A percentile compares a stretch with the other conserved stretches of the same genome.
Evolutionary conservation across 92 coral and sea anemone genomes (phyloP).

Genomic region (Meandrina meandrites): DNA sequence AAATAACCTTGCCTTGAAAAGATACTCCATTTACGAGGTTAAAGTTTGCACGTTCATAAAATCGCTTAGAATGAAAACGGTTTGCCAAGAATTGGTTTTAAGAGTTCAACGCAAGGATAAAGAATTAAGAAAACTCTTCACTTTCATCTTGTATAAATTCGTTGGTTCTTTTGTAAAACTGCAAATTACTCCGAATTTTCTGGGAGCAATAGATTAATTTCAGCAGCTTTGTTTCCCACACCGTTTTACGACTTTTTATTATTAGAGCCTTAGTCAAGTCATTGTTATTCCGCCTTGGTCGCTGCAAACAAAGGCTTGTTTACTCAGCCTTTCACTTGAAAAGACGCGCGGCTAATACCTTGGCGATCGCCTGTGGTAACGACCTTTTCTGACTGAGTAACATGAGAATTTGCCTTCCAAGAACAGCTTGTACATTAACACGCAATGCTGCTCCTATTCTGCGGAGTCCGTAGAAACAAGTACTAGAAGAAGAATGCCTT

Average conservation of each 20-base stretch:
- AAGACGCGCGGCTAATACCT: constrained; percentile 32
- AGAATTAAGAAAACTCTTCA: no score
- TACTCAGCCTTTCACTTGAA: constrained; percentile 37
- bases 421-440: constrained; percentile 41
- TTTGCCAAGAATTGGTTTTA: neutral
- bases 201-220: neutral
- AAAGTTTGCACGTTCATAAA: neutral
- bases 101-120: neutral
- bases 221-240: constrained; percentile 30
- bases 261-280: constrained; percentile 16
- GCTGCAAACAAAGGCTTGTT: constrained; percentile 33
- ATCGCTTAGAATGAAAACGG: neutral
- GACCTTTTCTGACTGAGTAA: constrained; percentile 8
- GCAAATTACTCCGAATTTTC: constrained; percentile 5
- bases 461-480: neutral
- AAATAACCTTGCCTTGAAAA: constrained; percentile 30
- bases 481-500: neutral
- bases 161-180: constrained; percentile 4
- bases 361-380: constrained; percentile 33
- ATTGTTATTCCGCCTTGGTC: constrained; percentile 31
- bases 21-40: neutral
- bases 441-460: neutral
- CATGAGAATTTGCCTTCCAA: constrained; percentile 34
- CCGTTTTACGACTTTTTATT: neutral
- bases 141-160: neutral